Percentiles rank a stretch among this genome's conserved stretches.
Evolutionary conservation across 2,888 invertebrate genomes (phyloP).

Genomic region (Melieria crassipennis): DNA sequence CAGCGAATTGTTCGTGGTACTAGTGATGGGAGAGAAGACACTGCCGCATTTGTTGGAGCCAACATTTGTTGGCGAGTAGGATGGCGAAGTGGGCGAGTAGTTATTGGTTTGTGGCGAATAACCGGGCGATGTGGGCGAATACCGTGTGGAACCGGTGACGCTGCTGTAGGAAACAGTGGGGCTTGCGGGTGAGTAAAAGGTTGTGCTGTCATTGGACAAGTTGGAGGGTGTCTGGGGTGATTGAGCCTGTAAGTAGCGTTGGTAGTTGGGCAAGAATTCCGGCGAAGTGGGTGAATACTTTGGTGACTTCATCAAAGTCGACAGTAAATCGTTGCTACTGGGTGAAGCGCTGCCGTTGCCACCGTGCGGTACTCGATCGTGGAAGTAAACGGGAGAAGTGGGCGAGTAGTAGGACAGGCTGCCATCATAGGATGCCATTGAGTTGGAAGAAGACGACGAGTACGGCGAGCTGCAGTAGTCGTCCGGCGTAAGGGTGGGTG

Average conservation of each 20-base stretch:
- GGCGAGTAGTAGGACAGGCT: conserved; percentile 43
- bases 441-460: conserved; percentile 30
- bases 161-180: conserved; percentile 74
- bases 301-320: conserved; percentile 40
- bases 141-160: conserved; percentile 72
- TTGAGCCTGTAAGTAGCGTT: conserved; percentile 61
- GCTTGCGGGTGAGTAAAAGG: conserved; percentile 72
- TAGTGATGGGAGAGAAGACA: conserved; percentile 20
- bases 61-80: conserved; percentile 43
- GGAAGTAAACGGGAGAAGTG: conserved; percentile 51
- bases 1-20: conserved; percentile 32
- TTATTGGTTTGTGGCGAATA: conserved; percentile 73
- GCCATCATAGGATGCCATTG: conserved; percentile 30
- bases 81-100: conserved; percentile 77
- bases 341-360: background rate
- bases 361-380: background rate
- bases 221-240: conserved; percentile 31
- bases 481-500: conserved; percentile 51
- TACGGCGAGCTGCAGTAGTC: conserved; percentile 33
- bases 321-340: conserved; percentile 26
- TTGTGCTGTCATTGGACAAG: conserved; percentile 71
- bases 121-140: conserved; percentile 75
- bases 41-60: background rate
- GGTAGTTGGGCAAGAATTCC: conserved; percentile 70
- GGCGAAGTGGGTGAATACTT: conserved; percentile 77